Base-by-base conservation (phyloP, 1,140 invertebrate species). In the Phthorimaea operculella region DNA sequence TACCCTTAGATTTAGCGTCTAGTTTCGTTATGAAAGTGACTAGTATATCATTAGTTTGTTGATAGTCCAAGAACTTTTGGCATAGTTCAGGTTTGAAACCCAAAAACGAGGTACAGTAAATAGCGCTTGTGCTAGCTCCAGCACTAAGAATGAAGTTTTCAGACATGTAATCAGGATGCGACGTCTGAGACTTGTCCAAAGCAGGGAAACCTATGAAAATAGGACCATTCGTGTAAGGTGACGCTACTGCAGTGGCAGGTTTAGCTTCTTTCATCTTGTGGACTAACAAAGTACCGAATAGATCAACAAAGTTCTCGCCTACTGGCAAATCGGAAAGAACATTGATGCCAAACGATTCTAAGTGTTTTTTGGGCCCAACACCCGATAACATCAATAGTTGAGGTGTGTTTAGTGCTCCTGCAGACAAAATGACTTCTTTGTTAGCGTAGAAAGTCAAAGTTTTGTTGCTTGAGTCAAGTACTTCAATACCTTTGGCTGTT, bases 21-120 rank as follows among this genome's bases (percentile, higher is more conserved):
- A 97, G 70, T 28, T 95, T 74, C 85, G 95, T 92, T 0, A 95
- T 92, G 16, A 94, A 88, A 0, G 95, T 87, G 62, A 91, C 92
- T 89, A 93, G 93, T 0, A 88, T 87, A 62, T 95, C 93, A 42
- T 88, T 88, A 64, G 90, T 88, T 49, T 87, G 89, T 0, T 93
- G 90, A 0, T 89, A 88, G 15, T 89, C 88, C 48, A 51, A 58
- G 6, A 72, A 34, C 10, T 50, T 34, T 2, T 16, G 42, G 39
- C 72, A 77, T 21, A 70, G 55, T 4, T 64, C 17, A 86, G 93
- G 52, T 90, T 89, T 0, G 89, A 92, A 33, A 88, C 90, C n/a
- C 90, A 76, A 67, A 7, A 89, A 67, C 91, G 89, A 0, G 91
- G 83, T 14, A 91, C 80, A 74, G 91, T 95, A 28, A 89, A 93